Evolutionary conservation across 1,140 invertebrate genomes (phyloP).

Genomic region (Sitobion miscanthi): DNA sequence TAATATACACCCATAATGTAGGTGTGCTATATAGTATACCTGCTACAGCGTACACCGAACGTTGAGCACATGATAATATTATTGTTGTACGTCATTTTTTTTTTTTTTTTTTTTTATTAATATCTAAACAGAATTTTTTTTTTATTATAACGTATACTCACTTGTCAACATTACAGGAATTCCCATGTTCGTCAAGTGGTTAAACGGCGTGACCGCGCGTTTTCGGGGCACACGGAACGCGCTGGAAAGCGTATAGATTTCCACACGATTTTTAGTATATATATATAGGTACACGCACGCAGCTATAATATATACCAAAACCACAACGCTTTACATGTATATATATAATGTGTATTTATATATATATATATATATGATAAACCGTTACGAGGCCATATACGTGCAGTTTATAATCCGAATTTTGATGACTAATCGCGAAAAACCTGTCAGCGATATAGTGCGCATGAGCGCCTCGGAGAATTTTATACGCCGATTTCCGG

Average conservation of each 20-base stretch:
- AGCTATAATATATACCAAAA: background rate
- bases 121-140: background rate
- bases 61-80: background rate
- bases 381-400: slow-evolving; percentile 19
- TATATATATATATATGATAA: background rate
- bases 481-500: background rate
- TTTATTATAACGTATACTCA: background rate
- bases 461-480: background rate
- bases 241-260: slow-evolving; percentile 11
- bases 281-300: background rate
- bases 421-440: background rate
- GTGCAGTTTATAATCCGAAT: background rate
- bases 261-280: slow-evolving; percentile 38
- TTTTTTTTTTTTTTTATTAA: background rate
- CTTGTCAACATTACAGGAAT: slow-evolving; percentile 32
- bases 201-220: slow-evolving; percentile 47
- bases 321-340: background rate
- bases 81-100: background rate
- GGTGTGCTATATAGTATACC: too few relatives aligned
- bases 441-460: background rate
- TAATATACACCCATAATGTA: too few relatives aligned
- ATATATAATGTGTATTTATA: background rate
- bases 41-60: too few relatives aligned
- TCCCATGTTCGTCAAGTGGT: slow-evolving; percentile 46
- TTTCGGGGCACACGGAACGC: background rate